phyloP scores from a whole-genome alignment of 1,140 invertebrate species.

The Doryteuthis pealeii region DNA sequence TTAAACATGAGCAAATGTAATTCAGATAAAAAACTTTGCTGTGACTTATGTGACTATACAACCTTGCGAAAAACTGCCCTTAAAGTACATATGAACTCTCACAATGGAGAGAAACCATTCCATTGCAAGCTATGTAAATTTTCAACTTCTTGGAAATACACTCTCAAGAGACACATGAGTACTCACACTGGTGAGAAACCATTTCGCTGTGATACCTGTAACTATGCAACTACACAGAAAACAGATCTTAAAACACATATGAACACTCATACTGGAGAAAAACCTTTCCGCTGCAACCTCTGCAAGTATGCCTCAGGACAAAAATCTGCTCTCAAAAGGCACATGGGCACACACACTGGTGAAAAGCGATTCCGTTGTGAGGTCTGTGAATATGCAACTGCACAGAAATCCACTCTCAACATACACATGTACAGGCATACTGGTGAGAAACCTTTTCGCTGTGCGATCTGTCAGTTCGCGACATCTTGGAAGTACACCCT shows the following conservation, averaged over 20 bases:
- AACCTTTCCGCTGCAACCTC: constrained; percentile 53
- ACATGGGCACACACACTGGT: constrained; percentile 55
- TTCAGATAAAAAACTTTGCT: too few relatives aligned
- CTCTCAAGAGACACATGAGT: not conserved
- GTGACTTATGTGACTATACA: too few relatives aligned
- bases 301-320: constrained; percentile 63
- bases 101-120: not conserved
- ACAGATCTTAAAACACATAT: constrained; percentile 87
- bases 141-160: not conserved
- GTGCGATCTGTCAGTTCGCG: not conserved
- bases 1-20: too few relatives aligned
- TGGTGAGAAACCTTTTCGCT: not conserved
- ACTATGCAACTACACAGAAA: constrained; percentile 72
- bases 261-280: constrained; percentile 20
- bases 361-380: constrained; percentile 52
- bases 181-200: not conserved
- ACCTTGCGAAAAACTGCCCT: too few relatives aligned
- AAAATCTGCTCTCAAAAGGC: constrained; percentile 60
- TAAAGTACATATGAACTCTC: too few relatives aligned
- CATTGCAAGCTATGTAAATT: not conserved
- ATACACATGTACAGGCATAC: not conserved
- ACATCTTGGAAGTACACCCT: not conserved
- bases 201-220: constrained; percentile 16
- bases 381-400: constrained; percentile 38
- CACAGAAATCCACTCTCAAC: not conserved